These are phyloP conservation scores for Psittacula cyanocephala DNA, from an alignment of 2,113 vertebrate species.

Conservation along the genomic window DNA sequence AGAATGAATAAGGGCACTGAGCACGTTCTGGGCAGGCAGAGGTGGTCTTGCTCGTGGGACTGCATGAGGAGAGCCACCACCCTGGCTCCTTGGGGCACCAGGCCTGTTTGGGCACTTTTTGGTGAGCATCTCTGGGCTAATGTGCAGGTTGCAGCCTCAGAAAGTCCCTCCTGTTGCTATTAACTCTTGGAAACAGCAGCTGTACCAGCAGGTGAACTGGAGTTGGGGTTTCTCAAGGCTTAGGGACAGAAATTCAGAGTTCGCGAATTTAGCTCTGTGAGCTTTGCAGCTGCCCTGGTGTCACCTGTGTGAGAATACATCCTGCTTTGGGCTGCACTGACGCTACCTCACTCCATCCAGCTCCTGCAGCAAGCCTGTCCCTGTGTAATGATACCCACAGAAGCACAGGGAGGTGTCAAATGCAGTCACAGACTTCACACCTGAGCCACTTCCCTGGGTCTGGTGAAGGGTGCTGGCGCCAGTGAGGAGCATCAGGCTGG, in stretches of 20 bases:
- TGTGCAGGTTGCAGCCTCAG: background rate
- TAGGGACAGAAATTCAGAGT: background rate
- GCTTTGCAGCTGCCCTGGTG: background rate
- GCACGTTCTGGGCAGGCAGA: background rate
- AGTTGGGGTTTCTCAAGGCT: background rate
- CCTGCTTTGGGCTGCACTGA: background rate
- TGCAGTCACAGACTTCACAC: fast-evolving
- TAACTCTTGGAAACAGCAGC: background rate
- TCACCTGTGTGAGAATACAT: background rate
- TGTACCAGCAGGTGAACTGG: background rate
- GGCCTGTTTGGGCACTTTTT: fast-evolving
- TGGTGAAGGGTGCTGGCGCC: background rate
- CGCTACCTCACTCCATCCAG: background rate
- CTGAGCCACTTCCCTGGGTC: background rate
- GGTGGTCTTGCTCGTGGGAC: background rate
- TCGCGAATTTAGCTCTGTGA: background rate
- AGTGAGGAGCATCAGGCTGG: background rate
- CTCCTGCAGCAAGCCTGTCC: background rate
- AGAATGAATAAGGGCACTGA: background rate
- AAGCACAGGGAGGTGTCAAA: background rate
- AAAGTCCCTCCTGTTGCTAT: background rate
- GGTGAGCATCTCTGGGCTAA: background rate
- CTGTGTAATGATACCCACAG: fast-evolving
- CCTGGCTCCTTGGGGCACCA: fast-evolving
- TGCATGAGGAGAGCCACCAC: background rate